Conservation (phyloP, 2,888 invertebrate species). For the Axea sp. region DNA sequence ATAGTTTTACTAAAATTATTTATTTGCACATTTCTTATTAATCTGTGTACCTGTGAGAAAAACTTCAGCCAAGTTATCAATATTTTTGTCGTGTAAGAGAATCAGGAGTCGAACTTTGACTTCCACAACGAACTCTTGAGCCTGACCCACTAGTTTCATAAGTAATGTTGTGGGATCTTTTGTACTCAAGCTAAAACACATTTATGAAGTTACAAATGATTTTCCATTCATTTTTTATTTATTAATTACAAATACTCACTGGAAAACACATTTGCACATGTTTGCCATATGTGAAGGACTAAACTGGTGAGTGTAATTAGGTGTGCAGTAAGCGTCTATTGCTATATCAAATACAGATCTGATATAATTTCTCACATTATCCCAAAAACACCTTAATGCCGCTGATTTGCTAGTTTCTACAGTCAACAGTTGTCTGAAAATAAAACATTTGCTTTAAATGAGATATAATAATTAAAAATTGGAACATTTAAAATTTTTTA, state of each 20-base stretch:
- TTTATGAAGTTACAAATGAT: too few species aligned
- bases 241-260: slow-evolving; percentile 72
- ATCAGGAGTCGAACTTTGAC: slow-evolving; percentile 82
- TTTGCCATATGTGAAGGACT: slow-evolving; percentile 68
- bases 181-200: slow-evolving; percentile 80
- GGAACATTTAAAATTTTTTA: too few species aligned
- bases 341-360: slow-evolving; percentile 78
- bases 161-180: slow-evolving; percentile 84
- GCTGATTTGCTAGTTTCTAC: slow-evolving; percentile 79
- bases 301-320: slow-evolving; percentile 65
- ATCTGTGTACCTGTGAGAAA: slow-evolving; percentile 80
- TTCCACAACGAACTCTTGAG: slow-evolving; percentile 84
- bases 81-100: slow-evolving; percentile 80
- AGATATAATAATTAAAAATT: too few species aligned
- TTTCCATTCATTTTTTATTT: background rate
- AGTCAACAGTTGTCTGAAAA: slow-evolving; percentile 70
- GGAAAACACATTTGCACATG: slow-evolving; percentile 79
- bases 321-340: slow-evolving; percentile 68
- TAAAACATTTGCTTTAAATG: too few species aligned
- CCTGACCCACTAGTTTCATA: slow-evolving; percentile 83
- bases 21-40: too few species aligned
- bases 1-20: too few species aligned
- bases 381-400: slow-evolving; percentile 80
- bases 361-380: slow-evolving; percentile 79
- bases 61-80: slow-evolving; percentile 80